phyloP scores from a whole-genome alignment of 2,888 invertebrate species.

The Tetragonula carbonaria region DNA sequence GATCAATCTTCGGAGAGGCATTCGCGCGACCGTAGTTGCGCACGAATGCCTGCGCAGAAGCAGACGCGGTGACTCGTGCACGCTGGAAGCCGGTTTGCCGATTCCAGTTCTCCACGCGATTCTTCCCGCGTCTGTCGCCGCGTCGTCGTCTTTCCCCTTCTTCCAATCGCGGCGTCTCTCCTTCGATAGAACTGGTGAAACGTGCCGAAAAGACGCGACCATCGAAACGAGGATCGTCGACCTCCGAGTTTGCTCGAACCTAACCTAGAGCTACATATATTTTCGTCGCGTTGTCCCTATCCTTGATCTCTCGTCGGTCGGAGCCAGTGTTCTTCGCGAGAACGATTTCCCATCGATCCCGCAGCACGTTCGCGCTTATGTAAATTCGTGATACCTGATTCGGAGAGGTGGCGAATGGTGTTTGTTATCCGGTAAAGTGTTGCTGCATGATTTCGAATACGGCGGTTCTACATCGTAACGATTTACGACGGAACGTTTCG shows the following conservation, averaged over 20 bases:
- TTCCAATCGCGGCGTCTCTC: slow-evolving; percentile 2
- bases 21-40: slow-evolving; percentile 30
- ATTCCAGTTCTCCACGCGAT: slow-evolving; percentile 52
- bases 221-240: slow-evolving; percentile 24
- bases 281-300: not conserved
- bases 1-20: slow-evolving; percentile 28
- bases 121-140: slow-evolving; percentile 11
- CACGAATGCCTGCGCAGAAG: slow-evolving; percentile 53
- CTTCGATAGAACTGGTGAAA: not conserved
- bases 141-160: slow-evolving; percentile 11
- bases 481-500: slow-evolving; percentile 14
- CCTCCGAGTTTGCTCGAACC: slow-evolving; percentile 4
- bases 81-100: slow-evolving; percentile 9
- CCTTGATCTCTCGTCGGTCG: not conserved
- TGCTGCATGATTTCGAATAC: not conserved
- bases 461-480: not conserved
- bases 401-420: not conserved
- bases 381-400: not conserved
- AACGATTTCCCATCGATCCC: not conserved
- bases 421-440: slow-evolving; percentile 2
- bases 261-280: not conserved
- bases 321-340: not conserved
- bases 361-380: too few species aligned
- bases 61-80: slow-evolving; percentile 24
- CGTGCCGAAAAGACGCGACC: slow-evolving; percentile 9